Base-by-base conservation (phyloP, 92 coral and sea anemone species). In the Epizoanthus illoricatus region DNA sequence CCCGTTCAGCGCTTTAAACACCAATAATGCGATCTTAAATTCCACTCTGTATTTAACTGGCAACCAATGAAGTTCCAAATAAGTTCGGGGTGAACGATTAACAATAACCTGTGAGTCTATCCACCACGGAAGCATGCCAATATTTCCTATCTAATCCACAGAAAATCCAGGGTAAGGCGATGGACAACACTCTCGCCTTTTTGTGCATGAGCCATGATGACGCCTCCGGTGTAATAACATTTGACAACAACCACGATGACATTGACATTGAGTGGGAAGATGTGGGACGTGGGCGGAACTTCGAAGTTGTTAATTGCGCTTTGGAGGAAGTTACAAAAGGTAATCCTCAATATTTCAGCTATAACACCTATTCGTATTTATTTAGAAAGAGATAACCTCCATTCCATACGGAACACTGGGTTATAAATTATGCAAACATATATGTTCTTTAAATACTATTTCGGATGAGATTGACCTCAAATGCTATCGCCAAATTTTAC, bases 151-250 rank as follows among this genome's bases (percentile, higher is more conserved):
- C 49, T 52, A 23, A 3, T 54, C 42, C 10, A 5, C 68, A 84
- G 87, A 56, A 84, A 45, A 45, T 86, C 36, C 23, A 11, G 15
- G 86, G 82, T 20, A 71, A 55, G 56, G 89, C 86, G 5, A 74
- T 76, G 17, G 81, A 89, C 20, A 85, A 71, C 33, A 80, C 89
- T 0, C 79, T 85, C 7, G 76, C 89, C 4, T 89, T 67, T 54
- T 67, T 89, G 23, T 85, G 87, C 62, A 86, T 85, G 92, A 81
- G 87, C 24, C 87, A 89, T 13, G 91, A 88, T 55, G 86, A 79
- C 61, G 88, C 85, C 7, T 56, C 76, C 5, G 91, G 91, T 40
- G 24, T 65, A 7, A 84, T 88, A 79, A 65, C 85, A 0, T 88
- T 60, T 67, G 72, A 85, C 63, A 67, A 47, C 15, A 71, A 70